Percentiles rank a stretch among this genome's conserved stretches.
phyloP scores from a whole-genome alignment of 2,888 invertebrate species.

The Peribatodes rhomboidaria region DNA sequence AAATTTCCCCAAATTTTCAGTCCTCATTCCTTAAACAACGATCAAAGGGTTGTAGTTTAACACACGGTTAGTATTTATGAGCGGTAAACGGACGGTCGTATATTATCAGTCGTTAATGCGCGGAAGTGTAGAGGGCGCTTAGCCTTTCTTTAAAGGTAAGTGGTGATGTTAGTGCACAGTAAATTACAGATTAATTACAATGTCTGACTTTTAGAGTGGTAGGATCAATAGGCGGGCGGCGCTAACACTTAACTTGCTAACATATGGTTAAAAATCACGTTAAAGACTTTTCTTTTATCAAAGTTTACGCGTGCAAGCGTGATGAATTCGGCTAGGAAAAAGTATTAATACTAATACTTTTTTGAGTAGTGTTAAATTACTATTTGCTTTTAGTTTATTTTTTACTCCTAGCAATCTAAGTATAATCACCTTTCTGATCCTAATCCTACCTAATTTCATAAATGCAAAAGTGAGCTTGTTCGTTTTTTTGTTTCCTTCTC shows the following conservation, averaged over 20 bases:
- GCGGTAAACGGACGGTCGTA: slow-evolving; percentile 6
- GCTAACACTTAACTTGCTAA: background rate
- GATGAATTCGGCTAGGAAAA: too few species aligned
- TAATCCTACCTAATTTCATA: too few species aligned
- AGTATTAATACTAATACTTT: too few species aligned
- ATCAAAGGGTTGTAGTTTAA: slow-evolving; percentile 24
- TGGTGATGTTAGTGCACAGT: slow-evolving; percentile 3
- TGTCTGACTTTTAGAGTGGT: background rate
- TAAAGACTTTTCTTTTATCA: background rate
- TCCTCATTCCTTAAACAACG: slow-evolving; percentile 6
- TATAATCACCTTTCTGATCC: too few species aligned
- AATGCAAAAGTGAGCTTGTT: too few species aligned
- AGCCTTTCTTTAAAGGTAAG: slow-evolving; percentile 11
- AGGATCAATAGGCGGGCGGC: background rate
- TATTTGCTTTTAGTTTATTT: too few species aligned
- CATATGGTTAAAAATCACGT: background rate
- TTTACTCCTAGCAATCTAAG: too few species aligned
- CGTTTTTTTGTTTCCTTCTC: too few species aligned
- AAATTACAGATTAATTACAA: slow-evolving; percentile 7
- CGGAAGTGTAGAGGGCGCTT: slow-evolving; percentile 16
- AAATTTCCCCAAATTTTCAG: background rate
- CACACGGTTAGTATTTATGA: slow-evolving; percentile 15
- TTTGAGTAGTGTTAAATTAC: too few species aligned
- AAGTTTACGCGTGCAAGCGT: too few species aligned
- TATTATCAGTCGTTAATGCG: slow-evolving; percentile 22